Evolutionary conservation across 2,797 vertebrate genomes (phyloP), one percentile per base, ranked within the genome.

Genomic region (Lepidocolaptes lacrymiger): DNA sequence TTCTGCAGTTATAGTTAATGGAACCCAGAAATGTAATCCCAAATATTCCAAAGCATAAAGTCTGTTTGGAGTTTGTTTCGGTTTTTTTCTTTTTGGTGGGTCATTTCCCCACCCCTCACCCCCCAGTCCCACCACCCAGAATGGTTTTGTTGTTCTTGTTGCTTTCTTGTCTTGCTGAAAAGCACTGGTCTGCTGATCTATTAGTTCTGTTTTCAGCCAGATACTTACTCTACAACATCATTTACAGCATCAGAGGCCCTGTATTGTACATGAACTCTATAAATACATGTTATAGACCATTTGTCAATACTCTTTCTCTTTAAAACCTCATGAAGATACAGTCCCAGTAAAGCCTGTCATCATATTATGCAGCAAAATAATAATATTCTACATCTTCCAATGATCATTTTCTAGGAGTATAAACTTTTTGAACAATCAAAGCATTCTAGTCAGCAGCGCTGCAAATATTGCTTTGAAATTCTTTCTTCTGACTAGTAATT

Each of bases 161-260:
- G 7, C 5, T 72, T 79, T 28, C 6, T 44, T 36, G 16, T 14
- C 77, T 74, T 39, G 9, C 34, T 66, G 78, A 59, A 95, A 76
- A 64, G 41, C 22, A 58, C 27, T 61, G 46, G 48, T 81, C 26
- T 72, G 46, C 39, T 66, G 54, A 82, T 62, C 49, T 77, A 83
- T 55, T 34, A 44, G 64, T 74, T 94, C 79, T 85, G 64, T 86
- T 95, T 96, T 80, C 76, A 87, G 63, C 24, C 89, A 95, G 56
- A 93, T 36, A 79, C 37, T 63, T 39, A 81, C 64, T 79, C 67
- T 56, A 79, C 58, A 72, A 28, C n/a, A 44, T 82, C 85, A 95
- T 90, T 92, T 89, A 94, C 77, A 88, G 61, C 82, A 82, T 28
- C 26, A 66, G 36, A 76, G 28, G n/a, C 52, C 85, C 6, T 28